Percentiles rank a stretch among this genome's conserved stretches.
Conservation (phyloP, 23 tunicate genomes). For the Ascidia mentula region DNA sequence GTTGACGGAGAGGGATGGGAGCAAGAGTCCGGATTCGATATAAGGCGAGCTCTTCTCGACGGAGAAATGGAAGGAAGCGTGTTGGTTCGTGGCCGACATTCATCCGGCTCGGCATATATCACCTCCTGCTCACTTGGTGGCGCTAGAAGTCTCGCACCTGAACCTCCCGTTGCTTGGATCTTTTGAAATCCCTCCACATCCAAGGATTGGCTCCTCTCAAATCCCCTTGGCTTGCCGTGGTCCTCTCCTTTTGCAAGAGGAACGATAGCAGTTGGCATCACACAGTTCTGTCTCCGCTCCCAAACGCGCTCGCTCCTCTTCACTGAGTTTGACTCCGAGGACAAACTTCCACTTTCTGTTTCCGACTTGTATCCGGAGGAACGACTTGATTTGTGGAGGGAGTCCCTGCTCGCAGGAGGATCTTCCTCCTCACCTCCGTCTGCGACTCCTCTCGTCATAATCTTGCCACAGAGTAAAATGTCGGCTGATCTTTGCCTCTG, state of each 20-base stretch:
- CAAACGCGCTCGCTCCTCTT: slow-evolving; percentile 22
- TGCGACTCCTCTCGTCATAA: neutral
- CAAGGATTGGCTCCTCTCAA: slow-evolving; percentile 40
- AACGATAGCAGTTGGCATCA: slow-evolving; percentile 25
- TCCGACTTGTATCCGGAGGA: slow-evolving; percentile 81
- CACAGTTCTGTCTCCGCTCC: slow-evolving; percentile 27
- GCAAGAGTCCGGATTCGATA: neutral
- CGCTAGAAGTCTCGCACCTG: neutral
- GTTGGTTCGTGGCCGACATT: slow-evolving; percentile 33
- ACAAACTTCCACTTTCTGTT: slow-evolving; percentile 19
- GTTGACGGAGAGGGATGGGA: neutral
- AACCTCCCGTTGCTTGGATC: neutral
- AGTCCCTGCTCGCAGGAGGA: neutral
- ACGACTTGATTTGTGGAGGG: slow-evolving; percentile 25
- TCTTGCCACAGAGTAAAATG: neutral
- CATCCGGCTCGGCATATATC: slow-evolving; percentile 20
- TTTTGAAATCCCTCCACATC: slow-evolving; percentile 22
- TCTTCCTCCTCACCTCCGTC: neutral
- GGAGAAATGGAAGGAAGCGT: slow-evolving; percentile 42
- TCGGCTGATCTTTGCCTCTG: neutral
- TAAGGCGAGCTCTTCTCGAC: neutral
- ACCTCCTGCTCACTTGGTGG: slow-evolving; percentile 7
- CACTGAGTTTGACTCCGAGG: neutral
- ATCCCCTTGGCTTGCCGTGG: neutral
- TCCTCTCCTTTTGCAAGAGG: neutral